phyloP scores from a whole-genome alignment of 64 coral and sea anemone species.

The Actinia equina region DNA sequence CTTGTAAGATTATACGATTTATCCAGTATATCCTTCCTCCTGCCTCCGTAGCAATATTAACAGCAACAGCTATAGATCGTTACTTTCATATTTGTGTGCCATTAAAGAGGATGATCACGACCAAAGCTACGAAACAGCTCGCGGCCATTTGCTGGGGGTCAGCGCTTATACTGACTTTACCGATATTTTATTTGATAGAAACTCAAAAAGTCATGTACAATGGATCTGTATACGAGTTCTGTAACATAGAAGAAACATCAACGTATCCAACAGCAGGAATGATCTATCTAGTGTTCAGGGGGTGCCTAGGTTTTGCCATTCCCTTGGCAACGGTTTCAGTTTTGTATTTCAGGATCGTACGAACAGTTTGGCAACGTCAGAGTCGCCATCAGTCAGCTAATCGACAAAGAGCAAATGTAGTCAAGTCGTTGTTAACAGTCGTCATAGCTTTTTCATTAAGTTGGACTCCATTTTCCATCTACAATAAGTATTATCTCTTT shows the following conservation, averaged over 20 bases:
- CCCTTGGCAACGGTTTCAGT: slow-evolving; percentile 33
- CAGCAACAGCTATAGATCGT: slow-evolving; percentile 59
- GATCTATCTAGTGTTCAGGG: slow-evolving; percentile 43
- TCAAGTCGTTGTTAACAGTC: slow-evolving; percentile 57
- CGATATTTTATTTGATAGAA: slow-evolving; percentile 57
- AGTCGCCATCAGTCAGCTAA: slow-evolving; percentile 15
- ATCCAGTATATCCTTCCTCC: slow-evolving; percentile 70
- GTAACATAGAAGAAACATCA: slow-evolving; percentile 62
- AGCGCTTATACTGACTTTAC: slow-evolving; percentile 40
- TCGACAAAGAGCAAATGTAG: slow-evolving; percentile 44
- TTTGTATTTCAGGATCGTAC: slow-evolving; percentile 65
- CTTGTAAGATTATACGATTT: slow-evolving; percentile 65
- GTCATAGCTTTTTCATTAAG: slow-evolving; percentile 67
- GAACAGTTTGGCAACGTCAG: slow-evolving; percentile 41
- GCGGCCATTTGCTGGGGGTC: slow-evolving; percentile 52
- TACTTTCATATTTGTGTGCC: slow-evolving; percentile 69
- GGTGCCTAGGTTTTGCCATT: slow-evolving; percentile 33
- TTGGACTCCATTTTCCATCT: slow-evolving; percentile 73
- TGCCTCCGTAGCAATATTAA: slow-evolving; percentile 61
- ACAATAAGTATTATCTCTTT: slow-evolving; percentile 56
- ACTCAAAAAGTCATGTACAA: slow-evolving; percentile 12
- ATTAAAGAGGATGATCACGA: slow-evolving; percentile 42
- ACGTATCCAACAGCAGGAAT: slow-evolving; percentile 17
- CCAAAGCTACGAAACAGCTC: slow-evolving; percentile 43
- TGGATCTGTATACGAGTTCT: slow-evolving; percentile 27